Base-by-base conservation (phyloP, 2,113 vertebrate genomes). In the Pitta sordida region DNA sequence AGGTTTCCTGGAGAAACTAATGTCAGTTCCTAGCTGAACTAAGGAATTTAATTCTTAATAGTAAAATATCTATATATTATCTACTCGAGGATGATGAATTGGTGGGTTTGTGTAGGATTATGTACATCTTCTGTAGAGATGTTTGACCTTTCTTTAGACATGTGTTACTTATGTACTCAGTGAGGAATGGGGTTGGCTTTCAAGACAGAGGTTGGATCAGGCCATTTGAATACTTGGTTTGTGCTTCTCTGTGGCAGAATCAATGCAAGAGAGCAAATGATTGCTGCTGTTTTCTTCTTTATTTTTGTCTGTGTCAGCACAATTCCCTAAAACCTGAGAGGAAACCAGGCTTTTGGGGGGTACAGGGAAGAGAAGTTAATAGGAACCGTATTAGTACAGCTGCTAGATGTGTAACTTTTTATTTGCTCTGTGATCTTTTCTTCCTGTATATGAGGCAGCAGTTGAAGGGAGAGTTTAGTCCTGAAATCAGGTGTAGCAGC, bases 141-240 rank as follows among this genome's bases (percentile, higher is more conserved):
- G 81, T 91, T 92, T 92, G 77, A 89, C 65, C 74, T 91, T 76
- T 53, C 65, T 93, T 86, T 84, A 82, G 70, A 52, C 84, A 75
- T 55, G 21, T 71, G 58, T 69, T 95, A 58, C 52, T 94, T 82
- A 60, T 51, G 23, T 49, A 41, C 82, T 88, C 64, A 80, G 41
- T 46, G 44, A 75, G 41, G 63, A 88, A 56, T 10, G 26, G 29
- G 6, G 4, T 8, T 92, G 41, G 24, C 65, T 90, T 71, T 92
- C 49, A 29, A 55, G 77, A 44, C 41, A 81, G 69, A 71, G 3
- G 15, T 46, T 82, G 69, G 51, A 82, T 86, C 60, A 81, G 44
- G 34, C 62, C 53, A 34, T 96, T 69, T 85, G 67, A 90, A 93
- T 70, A 53, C 18, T 86, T 90, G 86, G n/a, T 88, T 90, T 90